These are phyloP conservation scores for Stegodyphus dumicola DNA, from an alignment of 1,140 invertebrate genomes.

Conservation along the genomic window DNA sequence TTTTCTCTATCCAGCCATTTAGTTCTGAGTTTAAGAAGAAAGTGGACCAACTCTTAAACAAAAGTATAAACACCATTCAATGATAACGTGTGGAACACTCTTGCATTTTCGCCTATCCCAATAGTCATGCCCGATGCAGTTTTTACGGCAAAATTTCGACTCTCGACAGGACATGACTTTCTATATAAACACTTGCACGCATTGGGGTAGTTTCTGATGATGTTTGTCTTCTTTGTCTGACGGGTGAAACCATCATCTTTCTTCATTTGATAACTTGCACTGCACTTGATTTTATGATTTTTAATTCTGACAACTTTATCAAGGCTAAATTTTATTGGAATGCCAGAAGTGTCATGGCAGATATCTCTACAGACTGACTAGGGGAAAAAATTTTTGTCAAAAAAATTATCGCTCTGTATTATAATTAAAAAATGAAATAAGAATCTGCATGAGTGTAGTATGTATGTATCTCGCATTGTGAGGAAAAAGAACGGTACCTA, in stretches of 20 bases:
- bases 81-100: no score
- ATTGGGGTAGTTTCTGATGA: no score
- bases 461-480: no score
- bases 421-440: no score
- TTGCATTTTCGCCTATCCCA: background rate
- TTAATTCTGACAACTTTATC: no score
- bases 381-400: no score
- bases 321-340: background rate
- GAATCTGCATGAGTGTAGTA: no score
- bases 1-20: background rate
- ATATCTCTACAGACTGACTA: background rate
- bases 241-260: background rate
- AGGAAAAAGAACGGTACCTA: no score
- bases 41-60: background rate
- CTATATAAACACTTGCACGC: no score
- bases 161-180: no score
- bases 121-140: slow-evolving; percentile 4
- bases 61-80: background rate
- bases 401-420: no score
- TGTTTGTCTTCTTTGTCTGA: background rate
- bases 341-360: background rate
- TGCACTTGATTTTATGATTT: no score
- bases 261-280: background rate
- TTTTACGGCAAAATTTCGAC: background rate
- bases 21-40: background rate